Percentiles rank a stretch among this genome's conserved stretches.
Evolutionary conservation across 2,113 vertebrate genomes (phyloP).

Genomic region (Orcinus orca): DNA sequence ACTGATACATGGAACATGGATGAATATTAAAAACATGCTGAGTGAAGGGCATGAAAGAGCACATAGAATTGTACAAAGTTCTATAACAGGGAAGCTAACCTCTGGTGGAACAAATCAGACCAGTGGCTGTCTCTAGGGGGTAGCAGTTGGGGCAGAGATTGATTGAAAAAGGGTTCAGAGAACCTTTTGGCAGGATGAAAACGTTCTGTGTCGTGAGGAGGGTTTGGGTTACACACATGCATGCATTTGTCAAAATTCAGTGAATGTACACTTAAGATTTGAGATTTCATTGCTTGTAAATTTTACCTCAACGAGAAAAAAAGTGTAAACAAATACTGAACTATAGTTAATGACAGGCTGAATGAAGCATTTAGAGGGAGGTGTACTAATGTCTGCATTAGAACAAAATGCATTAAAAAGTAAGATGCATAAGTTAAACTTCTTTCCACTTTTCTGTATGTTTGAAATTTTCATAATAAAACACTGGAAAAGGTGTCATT

Average conservation of each 20-base stretch:
- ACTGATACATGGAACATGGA: neutral
- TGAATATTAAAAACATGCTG: neutral
- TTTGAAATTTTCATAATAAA: neutral
- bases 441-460: neutral
- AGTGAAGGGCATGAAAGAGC: neutral
- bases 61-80: neutral
- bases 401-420: neutral
- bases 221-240: neutral
- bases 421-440: neutral
- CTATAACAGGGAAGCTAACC: neutral
- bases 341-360: neutral
- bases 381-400: neutral
- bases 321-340: neutral
- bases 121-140: neutral
- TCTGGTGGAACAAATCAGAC: neutral
- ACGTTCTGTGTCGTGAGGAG: neutral
- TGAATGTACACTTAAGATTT: neutral
- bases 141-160: neutral
- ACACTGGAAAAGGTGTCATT: neutral
- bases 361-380: neutral
- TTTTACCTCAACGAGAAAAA: slow-evolving; percentile 31
- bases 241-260: neutral
- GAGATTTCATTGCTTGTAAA: neutral
- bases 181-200: neutral
- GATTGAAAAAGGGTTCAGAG: neutral